phyloP scores from a whole-genome alignment of 2,888 invertebrate species.

The Andrena chrysosceles region DNA sequence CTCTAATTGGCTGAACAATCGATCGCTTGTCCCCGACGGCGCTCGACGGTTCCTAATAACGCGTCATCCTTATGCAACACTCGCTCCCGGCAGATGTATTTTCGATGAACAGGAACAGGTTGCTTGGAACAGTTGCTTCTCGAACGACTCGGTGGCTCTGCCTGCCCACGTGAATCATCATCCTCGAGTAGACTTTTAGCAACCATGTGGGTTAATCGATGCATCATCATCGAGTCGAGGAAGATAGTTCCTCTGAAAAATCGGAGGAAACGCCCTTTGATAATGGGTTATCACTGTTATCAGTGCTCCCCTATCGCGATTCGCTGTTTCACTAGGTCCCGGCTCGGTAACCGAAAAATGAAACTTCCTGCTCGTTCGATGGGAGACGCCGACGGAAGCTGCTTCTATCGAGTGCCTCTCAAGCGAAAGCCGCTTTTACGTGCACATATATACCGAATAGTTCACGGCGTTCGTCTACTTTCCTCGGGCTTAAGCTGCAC shows the following conservation, averaged over 20 bases:
- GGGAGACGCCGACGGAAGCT: background rate
- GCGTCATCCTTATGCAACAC: constrained; percentile 31
- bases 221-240: background rate
- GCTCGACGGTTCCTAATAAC: constrained; percentile 26
- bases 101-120: background rate
- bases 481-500: constrained; percentile 32
- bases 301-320: background rate
- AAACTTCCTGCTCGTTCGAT: constrained; percentile 1
- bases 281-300: background rate
- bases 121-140: background rate
- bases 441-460: background rate
- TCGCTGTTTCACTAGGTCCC: background rate
- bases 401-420: background rate
- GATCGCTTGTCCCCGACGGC: constrained; percentile 64
- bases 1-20: constrained; percentile 69
- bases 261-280: background rate
- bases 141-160: background rate
- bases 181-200: background rate
- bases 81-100: background rate
- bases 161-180: background rate
- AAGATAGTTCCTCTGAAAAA: background rate
- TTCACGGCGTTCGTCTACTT: constrained; percentile 23
- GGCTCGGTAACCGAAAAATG: background rate
- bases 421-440: background rate
- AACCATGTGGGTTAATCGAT: background rate